Base-by-base conservation (phyloP, 2,888 invertebrate species). In the Drepana falcataria region DNA sequence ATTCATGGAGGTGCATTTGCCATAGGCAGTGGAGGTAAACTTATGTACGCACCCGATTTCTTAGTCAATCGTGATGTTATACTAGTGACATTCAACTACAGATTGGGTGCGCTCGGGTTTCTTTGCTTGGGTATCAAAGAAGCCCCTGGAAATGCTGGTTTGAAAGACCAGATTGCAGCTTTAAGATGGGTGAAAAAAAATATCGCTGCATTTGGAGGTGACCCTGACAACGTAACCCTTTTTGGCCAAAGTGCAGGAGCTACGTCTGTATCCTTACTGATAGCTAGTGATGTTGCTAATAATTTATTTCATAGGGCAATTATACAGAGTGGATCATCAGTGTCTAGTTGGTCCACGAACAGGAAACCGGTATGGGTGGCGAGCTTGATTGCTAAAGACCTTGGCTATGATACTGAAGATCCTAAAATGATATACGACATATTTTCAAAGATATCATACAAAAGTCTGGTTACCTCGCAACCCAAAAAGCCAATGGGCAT, bases 221-320 rank as follows among this genome's bases (percentile, higher is more conserved):
- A 91, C 59, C 83, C 85, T 4, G 80, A 90, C 44, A 86, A 87
- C 66, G 62, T 91, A 2, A 90, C 90, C 0, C n/a, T 88, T 3
- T 90, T 90, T 60, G 90, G 90, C 3, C 86, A 88, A 68, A 90
- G 90, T 53, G 90, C 90, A 52, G 90, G 90, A 35, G 88, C 74
- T 1, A 73, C 81, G 0, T 88, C 88, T 0, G 61, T 69, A 1
- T 81, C 89, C 0, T 55, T 87, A 34, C 61, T 90, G 7, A 40
- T 86, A 55, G 78, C 81, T 4, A 87, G 83, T 65, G 65, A 83
- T 37, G 64, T 70, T 7, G 79, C 87, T 2, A 63, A 78, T 51
- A 88, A 84, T 2, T 64, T 91, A 5, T 87, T 87, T 58, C 70
- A 85, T 4, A 84, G 71, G 73, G 87, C 77, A 1, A 90, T 91